Conservation (phyloP, 2,888 invertebrate genomes). For the Heterodera filipjevi region DNA sequence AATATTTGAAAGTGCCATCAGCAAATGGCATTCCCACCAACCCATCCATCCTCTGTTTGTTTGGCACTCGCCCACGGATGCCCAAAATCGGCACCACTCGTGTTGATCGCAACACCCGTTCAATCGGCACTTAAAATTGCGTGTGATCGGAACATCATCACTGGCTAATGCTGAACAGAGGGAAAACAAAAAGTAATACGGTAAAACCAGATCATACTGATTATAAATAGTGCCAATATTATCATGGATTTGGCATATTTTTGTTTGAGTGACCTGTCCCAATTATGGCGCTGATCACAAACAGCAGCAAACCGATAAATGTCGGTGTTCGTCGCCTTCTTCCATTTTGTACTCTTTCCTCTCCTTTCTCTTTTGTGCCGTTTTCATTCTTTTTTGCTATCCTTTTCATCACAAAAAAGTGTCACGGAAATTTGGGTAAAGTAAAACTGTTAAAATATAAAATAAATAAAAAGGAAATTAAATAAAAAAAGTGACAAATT, state of each 20-base stretch:
- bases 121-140: conserved; percentile 58
- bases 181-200: no score
- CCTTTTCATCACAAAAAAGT: not conserved
- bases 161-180: conserved; percentile 17
- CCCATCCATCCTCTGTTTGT: conserved; percentile 45
- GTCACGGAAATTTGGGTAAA: not conserved
- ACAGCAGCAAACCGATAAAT: not conserved
- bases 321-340: not conserved
- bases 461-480: not conserved
- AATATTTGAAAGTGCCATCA: not conserved
- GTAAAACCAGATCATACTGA: no score
- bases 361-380: not conserved
- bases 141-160: conserved; percentile 42
- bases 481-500: not conserved
- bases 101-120: conserved; percentile 66
- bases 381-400: not conserved
- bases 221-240: no score
- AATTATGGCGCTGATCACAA: not conserved
- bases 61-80: conserved; percentile 53
- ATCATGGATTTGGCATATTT: not conserved
- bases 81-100: conserved; percentile 64
- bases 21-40: conserved; percentile 46
- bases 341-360: not conserved
- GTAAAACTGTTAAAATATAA: not conserved
- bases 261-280: not conserved